Base-by-base conservation (phyloP, 2,888 invertebrate species). In the Shargacucullia verbasci region DNA sequence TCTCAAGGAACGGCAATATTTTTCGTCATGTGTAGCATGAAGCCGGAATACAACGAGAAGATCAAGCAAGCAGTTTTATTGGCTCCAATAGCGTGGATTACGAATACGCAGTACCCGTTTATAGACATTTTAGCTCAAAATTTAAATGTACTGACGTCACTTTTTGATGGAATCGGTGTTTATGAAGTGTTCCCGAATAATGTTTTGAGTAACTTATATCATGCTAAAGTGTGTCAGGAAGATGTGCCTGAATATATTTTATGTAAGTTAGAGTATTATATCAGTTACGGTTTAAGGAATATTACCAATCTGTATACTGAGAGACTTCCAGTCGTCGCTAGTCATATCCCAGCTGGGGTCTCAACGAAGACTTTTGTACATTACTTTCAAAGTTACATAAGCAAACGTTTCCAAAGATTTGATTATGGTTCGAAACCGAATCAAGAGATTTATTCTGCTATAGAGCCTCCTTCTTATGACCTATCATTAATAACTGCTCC, bases 1-100 rank as follows among this genome's bases (percentile, higher is more conserved):
- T 92, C 92, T 20, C 91, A 92, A 81, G 92, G 92, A 53, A 89
- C 90, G 0, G 91, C 91, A 1, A 80, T 85, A 41, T 91, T 92
- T 67, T 80, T 91, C 33, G 85, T 91, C 0, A 82, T 92, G 87
- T 87, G 90, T 69, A 90, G 89, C 59, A 63, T 80, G 70, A 81
- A 66, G 46, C 90, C 90, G 2, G 88, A 88, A 58, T 92, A 89
- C 70, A 92, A 92, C 63, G 71, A 76, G 6, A 91, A 89, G 77
- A 87, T 92, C 48, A 79, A 85, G 53, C 84, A 87, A 52, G 89
- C 91, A n/a, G 64, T 91, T 45, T 70, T 91, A 41, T 64, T 92
- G 46, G 92, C 92, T 9, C 92, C 92, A 0, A 90, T 92, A 8
- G 89, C 91, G 6, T 87, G 86, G 83, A 68, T 90, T 35, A 83